A percentile compares a stretch with the other conserved stretches of the same genome.
Evolutionary conservation across 1,140 invertebrate species (phyloP).

Genomic region (Aphelenchoides fujianensis): DNA sequence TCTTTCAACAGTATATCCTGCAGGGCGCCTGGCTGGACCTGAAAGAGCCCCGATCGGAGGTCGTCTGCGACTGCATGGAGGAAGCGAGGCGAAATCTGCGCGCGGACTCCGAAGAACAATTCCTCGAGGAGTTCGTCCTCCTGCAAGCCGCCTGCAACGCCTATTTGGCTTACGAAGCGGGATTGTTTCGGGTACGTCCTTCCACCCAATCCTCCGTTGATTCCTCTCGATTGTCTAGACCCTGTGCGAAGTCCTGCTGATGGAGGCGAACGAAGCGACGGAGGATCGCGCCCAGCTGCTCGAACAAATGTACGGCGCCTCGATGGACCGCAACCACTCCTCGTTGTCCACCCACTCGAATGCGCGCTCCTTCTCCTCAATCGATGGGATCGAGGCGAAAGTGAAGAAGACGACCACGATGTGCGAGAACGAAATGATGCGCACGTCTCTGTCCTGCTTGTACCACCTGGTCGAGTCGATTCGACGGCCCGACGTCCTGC

Average conservation of each 20-base stretch:
- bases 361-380: not conserved
- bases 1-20: constrained; percentile 26
- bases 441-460: constrained; percentile 47
- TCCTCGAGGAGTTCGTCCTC: constrained; percentile 46
- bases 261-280: constrained; percentile 23
- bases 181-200: constrained; percentile 47
- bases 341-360: constrained; percentile 19
- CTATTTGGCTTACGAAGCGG: constrained; percentile 47
- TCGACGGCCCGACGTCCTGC: constrained; percentile 38
- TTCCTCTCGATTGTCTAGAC: constrained; percentile 11
- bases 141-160: constrained; percentile 44
- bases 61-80: constrained; percentile 18
- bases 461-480: constrained; percentile 60
- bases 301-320: constrained; percentile 10
- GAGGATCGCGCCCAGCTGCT: not conserved
- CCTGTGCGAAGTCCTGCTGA: constrained; percentile 21
- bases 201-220: constrained; percentile 11
- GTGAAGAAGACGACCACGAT: constrained; percentile 42
- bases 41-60: constrained; percentile 34
- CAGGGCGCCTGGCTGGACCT: constrained; percentile 58
- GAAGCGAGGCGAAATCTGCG: constrained; percentile 9
- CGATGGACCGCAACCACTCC: constrained; percentile 32
- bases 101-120: not conserved
- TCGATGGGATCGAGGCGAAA: constrained; percentile 3
- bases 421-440: constrained; percentile 57